Conservation (phyloP, 2,888 invertebrate species). For the Ophraella communa region DNA sequence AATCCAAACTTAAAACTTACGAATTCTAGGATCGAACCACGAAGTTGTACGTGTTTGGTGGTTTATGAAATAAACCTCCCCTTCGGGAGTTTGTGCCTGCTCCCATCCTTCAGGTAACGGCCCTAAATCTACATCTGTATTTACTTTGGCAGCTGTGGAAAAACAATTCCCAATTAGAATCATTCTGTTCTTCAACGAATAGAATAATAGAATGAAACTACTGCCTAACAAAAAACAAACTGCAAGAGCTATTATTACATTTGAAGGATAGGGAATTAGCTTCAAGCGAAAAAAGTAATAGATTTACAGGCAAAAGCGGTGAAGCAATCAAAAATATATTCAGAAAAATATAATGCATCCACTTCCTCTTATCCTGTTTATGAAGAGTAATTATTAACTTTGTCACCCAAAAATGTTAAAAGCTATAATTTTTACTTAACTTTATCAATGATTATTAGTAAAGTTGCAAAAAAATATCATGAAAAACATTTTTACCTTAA, state of each 20-base stretch:
- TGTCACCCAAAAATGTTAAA: too few species aligned
- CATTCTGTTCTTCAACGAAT: conserved; percentile 24
- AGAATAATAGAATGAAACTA: conserved; percentile 29
- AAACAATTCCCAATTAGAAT: conserved; percentile 31
- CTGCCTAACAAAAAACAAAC: conserved; percentile 21
- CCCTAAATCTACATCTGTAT: conserved; percentile 69
- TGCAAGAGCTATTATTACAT: conserved; percentile 24
- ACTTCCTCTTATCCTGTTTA: too few species aligned
- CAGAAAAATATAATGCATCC: too few species aligned
- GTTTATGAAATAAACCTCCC: conserved; percentile 90
- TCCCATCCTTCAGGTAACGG: conserved; percentile 89
- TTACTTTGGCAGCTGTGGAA: conserved; percentile 57
- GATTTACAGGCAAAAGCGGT: conserved; percentile 4
- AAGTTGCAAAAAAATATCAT: too few species aligned
- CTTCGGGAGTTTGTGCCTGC: conserved; percentile 83
- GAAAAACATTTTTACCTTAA: too few species aligned
- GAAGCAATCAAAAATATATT: neutral
- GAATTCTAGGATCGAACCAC: conserved; percentile 98
- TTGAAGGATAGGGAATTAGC: conserved; percentile 35
- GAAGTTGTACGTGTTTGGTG: conserved; percentile 93
- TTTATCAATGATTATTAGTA: too few species aligned
- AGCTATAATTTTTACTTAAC: too few species aligned
- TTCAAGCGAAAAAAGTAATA: conserved; percentile 22
- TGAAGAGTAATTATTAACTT: too few species aligned
- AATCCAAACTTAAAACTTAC: conserved; percentile 68